Evolutionary conservation across 1,140 invertebrate species (phyloP), one percentile per base, ranked within the genome.

Genomic region (Lepidurus couesii): DNA sequence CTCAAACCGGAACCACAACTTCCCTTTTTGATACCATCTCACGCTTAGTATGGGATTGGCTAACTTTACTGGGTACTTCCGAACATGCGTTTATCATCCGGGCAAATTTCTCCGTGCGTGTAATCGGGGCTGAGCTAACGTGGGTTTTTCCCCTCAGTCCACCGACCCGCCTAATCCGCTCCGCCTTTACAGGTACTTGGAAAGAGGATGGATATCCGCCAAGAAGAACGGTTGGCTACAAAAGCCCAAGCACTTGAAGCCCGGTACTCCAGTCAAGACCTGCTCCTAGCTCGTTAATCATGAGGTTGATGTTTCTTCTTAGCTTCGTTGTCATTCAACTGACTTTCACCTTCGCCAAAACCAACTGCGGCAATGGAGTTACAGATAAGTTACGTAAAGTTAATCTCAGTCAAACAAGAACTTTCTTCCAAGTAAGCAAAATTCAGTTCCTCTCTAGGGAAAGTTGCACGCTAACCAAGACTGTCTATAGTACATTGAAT

Each of bases 401-500:
- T 21, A 65, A 65, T n/a, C 13, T 65, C 0, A 11, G 16, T 13
- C 53, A 65, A 65, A 65, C 53, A 13, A 65, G 53, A 65, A 21
- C 53, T 65, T 65, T 65, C 13, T 65, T n/a, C 21, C 53, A 65
- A 65, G 53, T 65, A 65, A 65, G 53, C 21, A 65, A 34, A 34
- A 34, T 34, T 34, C 34, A 34, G 34, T 34, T 34, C 34, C 4
- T 34, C 34, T 34, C 3, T 34, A 34, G 34, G 34, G 34, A 34
- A 34, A 34, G 34, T 34, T 34, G 34, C 34, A 34, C 34, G 34
- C 34, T 34, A 34, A 34, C 34, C 34, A 34, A 34, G 34, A 34
- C 34, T 34, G 13, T 21, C 21, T 65, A 21, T 24, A 79, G 78
- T 44, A 75, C 42, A 43, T 75, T 44, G 78, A 79, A 44, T 79